phyloP scores from a whole-genome alignment of 2,888 invertebrate genomes.

The Tachina fera region DNA sequence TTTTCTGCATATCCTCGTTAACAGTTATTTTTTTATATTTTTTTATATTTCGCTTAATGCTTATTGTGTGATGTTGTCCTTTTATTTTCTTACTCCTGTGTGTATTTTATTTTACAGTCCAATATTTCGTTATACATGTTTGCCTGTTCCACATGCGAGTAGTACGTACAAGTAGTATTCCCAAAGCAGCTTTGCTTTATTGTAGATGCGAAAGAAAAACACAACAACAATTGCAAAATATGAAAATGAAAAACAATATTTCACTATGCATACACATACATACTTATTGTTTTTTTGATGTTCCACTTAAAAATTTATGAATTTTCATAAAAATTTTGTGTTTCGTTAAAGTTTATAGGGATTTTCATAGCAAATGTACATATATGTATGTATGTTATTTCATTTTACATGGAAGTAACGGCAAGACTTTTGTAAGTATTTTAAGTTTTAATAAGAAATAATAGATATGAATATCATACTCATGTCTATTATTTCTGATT shows the following conservation, averaged over 20 bases:
- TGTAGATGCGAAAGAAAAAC: conserved; percentile 14
- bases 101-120: conserved; percentile 57
- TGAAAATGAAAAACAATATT: conserved; percentile 28
- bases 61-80: conserved; percentile 47
- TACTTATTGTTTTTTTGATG: conserved; percentile 1
- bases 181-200: conserved; percentile 22
- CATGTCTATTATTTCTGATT: too few species aligned
- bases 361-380: too few species aligned
- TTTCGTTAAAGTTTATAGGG: conserved; percentile 30
- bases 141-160: conserved; percentile 9
- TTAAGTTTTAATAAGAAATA: not conserved
- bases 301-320: conserved; percentile 54
- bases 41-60: conserved; percentile 2
- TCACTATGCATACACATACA: conserved; percentile 28
- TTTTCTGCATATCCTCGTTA: conserved; percentile 7
- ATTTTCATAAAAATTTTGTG: conserved; percentile 56
- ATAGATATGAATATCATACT: not conserved
- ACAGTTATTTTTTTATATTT: not conserved
- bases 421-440: conserved; percentile 7
- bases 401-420: not conserved
- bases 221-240: conserved; percentile 8
- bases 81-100: conserved; percentile 50
- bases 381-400: conserved; percentile 7
- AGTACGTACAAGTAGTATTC: conserved; percentile 28
- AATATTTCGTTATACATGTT: not conserved